A percentile compares a stretch with the other conserved stretches of the same genome.
These are phyloP conservation scores for Drosophila quasianomalipes DNA, from an alignment of 2,888 invertebrate species.

Conservation along the genomic window DNA sequence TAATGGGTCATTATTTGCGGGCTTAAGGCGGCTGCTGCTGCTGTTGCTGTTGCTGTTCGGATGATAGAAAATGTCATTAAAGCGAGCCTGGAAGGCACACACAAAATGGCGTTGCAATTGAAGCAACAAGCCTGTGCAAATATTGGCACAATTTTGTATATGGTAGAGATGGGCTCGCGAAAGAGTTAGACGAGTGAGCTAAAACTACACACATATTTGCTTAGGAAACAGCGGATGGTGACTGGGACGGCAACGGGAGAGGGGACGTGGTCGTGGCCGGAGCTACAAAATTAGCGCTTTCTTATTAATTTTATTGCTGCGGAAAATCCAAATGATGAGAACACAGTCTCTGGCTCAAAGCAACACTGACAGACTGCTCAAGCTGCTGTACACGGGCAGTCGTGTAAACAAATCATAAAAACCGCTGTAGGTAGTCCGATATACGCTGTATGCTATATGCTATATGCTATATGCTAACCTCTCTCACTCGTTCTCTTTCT, in stretches of 20 bases:
- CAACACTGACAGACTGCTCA: slow-evolving; percentile 25
- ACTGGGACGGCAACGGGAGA: slow-evolving; percentile 1
- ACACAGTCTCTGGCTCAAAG: slow-evolving; percentile 29
- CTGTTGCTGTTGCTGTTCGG: neutral
- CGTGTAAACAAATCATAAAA: slow-evolving; percentile 79
- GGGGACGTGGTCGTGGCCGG: slow-evolving; percentile 38
- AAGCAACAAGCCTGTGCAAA: slow-evolving; percentile 62
- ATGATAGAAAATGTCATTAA: slow-evolving; percentile 45
- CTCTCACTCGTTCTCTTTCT: neutral
- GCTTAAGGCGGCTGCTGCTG: slow-evolving; percentile 34
- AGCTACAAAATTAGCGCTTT: slow-evolving; percentile 84
- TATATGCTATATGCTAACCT: slow-evolving; percentile 5
- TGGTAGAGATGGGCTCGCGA: slow-evolving; percentile 18
- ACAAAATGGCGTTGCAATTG: slow-evolving; percentile 61
- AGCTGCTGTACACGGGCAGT: slow-evolving; percentile 42
- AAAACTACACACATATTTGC: slow-evolving; percentile 40
- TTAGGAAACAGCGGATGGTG: slow-evolving; percentile 37
- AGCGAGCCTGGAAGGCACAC: slow-evolving; percentile 23
- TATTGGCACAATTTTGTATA: slow-evolving; percentile 69
- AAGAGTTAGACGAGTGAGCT: slow-evolving; percentile 52
- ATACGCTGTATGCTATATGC: neutral
- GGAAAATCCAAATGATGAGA: slow-evolving; percentile 76
- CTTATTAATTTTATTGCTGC: slow-evolving; percentile 85
- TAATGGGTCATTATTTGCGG: slow-evolving; percentile 57
- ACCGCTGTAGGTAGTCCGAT: slow-evolving; percentile 63